These are phyloP conservation scores for Paramormyrops hopkinsi DNA, from an alignment of 2,797 vertebrate species.

Conservation along the genomic window DNA sequence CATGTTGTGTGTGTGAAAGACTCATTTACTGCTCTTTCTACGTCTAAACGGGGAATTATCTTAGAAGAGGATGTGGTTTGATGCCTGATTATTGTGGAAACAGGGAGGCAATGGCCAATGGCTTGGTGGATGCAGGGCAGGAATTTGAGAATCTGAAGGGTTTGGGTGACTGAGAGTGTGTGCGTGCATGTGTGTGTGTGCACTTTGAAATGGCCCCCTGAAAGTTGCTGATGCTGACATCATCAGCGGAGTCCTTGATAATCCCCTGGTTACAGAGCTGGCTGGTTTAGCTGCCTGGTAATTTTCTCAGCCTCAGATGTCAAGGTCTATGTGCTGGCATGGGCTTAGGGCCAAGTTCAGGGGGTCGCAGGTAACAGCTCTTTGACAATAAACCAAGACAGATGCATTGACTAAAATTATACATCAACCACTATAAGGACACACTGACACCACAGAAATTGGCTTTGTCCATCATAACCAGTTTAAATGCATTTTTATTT, in stretches of 20 bases:
- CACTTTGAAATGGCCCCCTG: constrained; percentile 16
- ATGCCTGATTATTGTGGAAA: not conserved
- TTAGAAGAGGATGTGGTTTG: not conserved
- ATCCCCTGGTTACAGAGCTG: constrained; percentile 53
- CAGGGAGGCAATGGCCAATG: not conserved
- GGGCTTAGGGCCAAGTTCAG: constrained; percentile 44
- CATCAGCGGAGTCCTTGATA: constrained; percentile 48
- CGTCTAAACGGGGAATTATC: not conserved
- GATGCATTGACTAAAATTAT: constrained; percentile 3
- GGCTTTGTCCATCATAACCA: not conserved
- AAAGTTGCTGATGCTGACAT: constrained; percentile 50
- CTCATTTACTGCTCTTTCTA: not conserved
- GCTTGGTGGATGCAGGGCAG: not conserved
- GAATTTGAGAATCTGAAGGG: not conserved
- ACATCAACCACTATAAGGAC: not conserved
- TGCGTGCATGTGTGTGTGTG: not conserved
- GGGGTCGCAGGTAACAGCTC: constrained; percentile 32
- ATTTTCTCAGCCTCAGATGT: constrained; percentile 53
- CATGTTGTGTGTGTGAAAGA: not conserved
- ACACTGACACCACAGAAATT: not conserved
- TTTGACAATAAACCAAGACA: constrained; percentile 15
- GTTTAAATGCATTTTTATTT: not conserved
- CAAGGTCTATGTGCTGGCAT: constrained; percentile 51
- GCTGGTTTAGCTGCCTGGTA: constrained; percentile 52
- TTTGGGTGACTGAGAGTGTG: not conserved